phyloP scores from a whole-genome alignment of 2,888 invertebrate species.

The Agriopis marginaria region DNA sequence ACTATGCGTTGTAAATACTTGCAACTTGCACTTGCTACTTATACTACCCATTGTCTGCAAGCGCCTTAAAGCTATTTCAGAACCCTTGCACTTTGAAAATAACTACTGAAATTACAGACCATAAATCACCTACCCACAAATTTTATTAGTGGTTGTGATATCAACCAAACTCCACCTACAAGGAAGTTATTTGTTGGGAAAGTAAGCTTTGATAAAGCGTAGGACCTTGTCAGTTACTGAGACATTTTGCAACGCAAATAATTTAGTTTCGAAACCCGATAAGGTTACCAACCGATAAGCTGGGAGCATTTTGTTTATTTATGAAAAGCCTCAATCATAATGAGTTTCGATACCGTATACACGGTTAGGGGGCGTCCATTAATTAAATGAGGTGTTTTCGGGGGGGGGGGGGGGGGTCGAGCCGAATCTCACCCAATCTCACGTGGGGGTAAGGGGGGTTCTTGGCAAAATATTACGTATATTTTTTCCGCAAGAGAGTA shows the following conservation, averaged over 20 bases:
- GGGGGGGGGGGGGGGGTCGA: no score
- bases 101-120: not conserved
- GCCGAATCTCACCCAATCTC: no score
- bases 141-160: not conserved
- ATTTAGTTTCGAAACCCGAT: conserved; percentile 19
- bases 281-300: not conserved
- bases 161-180: conserved; percentile 1
- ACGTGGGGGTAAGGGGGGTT: no score
- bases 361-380: no score
- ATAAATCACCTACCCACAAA: not conserved
- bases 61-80: not conserved
- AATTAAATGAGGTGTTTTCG: no score
- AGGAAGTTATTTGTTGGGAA: conserved; percentile 24
- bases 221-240: conserved; percentile 16
- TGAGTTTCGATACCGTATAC: not conserved
- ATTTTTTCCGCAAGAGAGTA: no score
- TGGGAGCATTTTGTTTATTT: not conserved
- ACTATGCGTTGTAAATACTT: no score
- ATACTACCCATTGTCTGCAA: no score
- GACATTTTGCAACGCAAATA: conserved; percentile 31
- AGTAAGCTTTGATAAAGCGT: conserved; percentile 21
- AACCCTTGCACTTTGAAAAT: not conserved
- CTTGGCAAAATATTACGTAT: no score
- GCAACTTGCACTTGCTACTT: no score
- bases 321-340: not conserved